These are phyloP conservation scores for Phallusia fumigata DNA, from an alignment of 23 tunicate genomes.

Conservation along the genomic window DNA sequence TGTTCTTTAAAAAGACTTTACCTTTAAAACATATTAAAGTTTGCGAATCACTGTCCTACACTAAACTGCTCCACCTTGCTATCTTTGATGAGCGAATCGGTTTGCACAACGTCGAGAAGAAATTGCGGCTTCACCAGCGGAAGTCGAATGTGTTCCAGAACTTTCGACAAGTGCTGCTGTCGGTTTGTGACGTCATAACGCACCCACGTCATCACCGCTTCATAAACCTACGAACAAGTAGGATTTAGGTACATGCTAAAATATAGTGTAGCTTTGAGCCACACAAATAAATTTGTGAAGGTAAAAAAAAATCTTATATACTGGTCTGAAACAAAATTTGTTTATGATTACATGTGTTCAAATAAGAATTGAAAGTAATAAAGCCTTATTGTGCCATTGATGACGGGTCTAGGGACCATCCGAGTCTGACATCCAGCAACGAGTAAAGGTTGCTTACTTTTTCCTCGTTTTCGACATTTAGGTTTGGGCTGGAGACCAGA, in stretches of 20 bases:
- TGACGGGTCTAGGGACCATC: too few species aligned
- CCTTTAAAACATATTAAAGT: too few species aligned
- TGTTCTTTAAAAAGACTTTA: not conserved
- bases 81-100: conserved; percentile 66
- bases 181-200: conserved; percentile 49
- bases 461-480: conserved; percentile 78
- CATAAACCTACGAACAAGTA: conserved; percentile 81
- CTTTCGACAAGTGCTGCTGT: conserved; percentile 30
- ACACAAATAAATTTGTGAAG: too few species aligned
- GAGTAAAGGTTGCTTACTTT: conserved; percentile 29
- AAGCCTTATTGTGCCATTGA: too few species aligned
- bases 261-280: too few species aligned
- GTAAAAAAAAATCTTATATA: too few species aligned
- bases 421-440: too few species aligned
- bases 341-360: too few species aligned
- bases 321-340: too few species aligned
- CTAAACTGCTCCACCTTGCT: conserved; percentile 57
- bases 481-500: conserved; percentile 39
- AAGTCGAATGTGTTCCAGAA: conserved; percentile 82
- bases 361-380: too few species aligned
- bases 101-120: conserved; percentile 87
- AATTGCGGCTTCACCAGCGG: conserved; percentile 92
- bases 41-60: not conserved
- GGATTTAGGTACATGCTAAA: too few species aligned
- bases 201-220: conserved; percentile 84